phyloP scores from a whole-genome alignment of 2,113 vertebrate species.

The Rhinoderma darwinii region DNA sequence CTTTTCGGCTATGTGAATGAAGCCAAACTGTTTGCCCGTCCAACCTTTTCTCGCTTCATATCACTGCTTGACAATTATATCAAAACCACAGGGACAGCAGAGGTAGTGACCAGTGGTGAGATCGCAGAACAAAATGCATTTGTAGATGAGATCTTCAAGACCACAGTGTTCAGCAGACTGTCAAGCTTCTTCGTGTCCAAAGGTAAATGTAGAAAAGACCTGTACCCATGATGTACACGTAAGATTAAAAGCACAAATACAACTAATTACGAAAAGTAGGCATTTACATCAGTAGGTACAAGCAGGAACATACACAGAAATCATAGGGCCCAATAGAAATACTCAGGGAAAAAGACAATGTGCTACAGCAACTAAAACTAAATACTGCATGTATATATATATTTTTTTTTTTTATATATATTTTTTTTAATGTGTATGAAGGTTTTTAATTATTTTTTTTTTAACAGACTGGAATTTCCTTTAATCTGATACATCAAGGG shows the following conservation, averaged over 20 bases:
- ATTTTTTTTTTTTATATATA: too few species aligned
- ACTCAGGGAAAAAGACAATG: too few species aligned
- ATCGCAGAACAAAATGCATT: slow-evolving; percentile 36
- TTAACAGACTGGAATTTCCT: too few species aligned
- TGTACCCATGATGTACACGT: neutral
- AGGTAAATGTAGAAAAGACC: neutral
- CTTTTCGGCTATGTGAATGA: slow-evolving; percentile 58
- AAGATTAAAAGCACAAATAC: neutral
- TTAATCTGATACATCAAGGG: too few species aligned
- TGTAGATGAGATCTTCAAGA: slow-evolving; percentile 55
- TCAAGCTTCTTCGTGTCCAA: slow-evolving; percentile 49
- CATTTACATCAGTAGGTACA: neutral
- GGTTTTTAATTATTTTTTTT: too few species aligned
- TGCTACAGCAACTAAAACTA: too few species aligned
- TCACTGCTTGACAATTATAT: slow-evolving; percentile 55
- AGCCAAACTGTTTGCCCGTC: slow-evolving; percentile 38
- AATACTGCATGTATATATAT: too few species aligned
- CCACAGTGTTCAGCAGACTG: slow-evolving; percentile 30
- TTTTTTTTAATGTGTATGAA: too few species aligned
- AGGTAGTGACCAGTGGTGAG: neutral
- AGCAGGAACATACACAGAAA: too few species aligned
- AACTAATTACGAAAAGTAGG: neutral
- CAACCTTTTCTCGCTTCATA: slow-evolving; percentile 46
- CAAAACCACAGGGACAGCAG: slow-evolving; percentile 21
- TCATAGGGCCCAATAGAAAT: too few species aligned